Base-by-base conservation (phyloP, 2,113 vertebrate species). In the Loxodonta africana region DNA sequence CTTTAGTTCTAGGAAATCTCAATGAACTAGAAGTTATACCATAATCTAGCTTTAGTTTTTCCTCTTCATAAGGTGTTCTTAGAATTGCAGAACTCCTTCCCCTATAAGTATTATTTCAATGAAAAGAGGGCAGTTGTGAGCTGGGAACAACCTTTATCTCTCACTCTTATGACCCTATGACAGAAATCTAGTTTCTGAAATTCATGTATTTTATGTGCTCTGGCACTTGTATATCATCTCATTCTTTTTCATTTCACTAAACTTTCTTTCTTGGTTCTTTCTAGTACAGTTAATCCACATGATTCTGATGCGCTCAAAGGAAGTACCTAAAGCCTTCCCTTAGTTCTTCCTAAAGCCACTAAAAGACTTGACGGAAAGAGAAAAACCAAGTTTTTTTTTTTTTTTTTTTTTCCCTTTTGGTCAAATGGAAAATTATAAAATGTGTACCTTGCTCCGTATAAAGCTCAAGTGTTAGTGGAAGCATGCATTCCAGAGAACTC, bases 371-470 rank as follows among this genome's bases (percentile, higher is more conserved):
- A 28, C 30, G 0, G 0, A 88, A 88, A 65, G 28, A 33, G 65
- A 97, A 96, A 93, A 88, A 53, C 77, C 25, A 15, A 82, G 37
- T 81, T 83, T 25, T 7, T 57, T n/a, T 37, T 28, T 76, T 37
- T 28, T 76, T 92, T 9, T 25, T 62, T 74, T n/a, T 71, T 60
- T 97, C 51, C 51, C 60, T 62, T 20, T 62, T 62, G 21, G 97
- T 96, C 85, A 89, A 81, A 76, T 76, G 23, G 21, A 86, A 83
- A 94, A 96, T 63, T 90, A 94, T 97, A 96, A 97, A 97, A 96
- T 85, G 21, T n/a, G 91, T 97, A 76, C 96, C 60, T 96, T 94
- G 83, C 26, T 65, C 62, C 86, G 23, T 60, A 44, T 37, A 90
- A 83, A 87, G 53, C 10, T 90, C 25, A 93, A 65, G 81, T 4